Base-by-base conservation (phyloP, 2,113 vertebrate genomes). In the Seriola aureovittata region DNA sequence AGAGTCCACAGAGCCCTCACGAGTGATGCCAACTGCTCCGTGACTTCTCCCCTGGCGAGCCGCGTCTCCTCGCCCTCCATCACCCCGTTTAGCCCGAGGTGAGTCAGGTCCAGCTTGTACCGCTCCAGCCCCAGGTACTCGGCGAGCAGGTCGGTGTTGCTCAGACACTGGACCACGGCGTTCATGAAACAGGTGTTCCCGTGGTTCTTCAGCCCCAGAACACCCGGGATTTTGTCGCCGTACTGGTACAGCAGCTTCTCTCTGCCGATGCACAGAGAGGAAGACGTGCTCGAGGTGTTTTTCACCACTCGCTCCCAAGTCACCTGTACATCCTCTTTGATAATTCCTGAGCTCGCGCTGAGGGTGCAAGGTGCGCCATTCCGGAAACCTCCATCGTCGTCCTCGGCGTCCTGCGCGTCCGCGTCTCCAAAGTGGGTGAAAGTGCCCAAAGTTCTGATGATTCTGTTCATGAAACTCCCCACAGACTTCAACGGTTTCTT, bases 131-230 rank as follows among this genome's bases (percentile, higher is more conserved):
- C 97, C 92, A 99, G 93, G 88, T 97, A 96, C 93, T 98, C 97
- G 0, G 97, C 97, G 71, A 99, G 95, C 82, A 97, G 94, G 82
- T 97, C 97, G 0, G 97, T 98, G 95, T 99, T 97, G 93, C 97
- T 99, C 92, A 99, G 82, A 73, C 97, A 99, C 95, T 99, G 97
- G 84, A 98, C 96, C 92, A 97, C 97, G 1, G 97, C 97, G 91
- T 99, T 99, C 96, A 99, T 97, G 93, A 98, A 99, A 78, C 97
- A 99, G 91, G 97, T 98, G 95, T 99, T 98, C 19, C 97, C 97
- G 90, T 97, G 97, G 92, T 99, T 99, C 70, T 97, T 97, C 92
- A 98, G 91, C 38, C 97, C 97, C 88, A 96, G 93, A 0, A 96
- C 96, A 0, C 97, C 97, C 0, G 97, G 97, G 32, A 93, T 91